Conservation (phyloP, 2,113 vertebrate species). For the Chionis minor region DNA sequence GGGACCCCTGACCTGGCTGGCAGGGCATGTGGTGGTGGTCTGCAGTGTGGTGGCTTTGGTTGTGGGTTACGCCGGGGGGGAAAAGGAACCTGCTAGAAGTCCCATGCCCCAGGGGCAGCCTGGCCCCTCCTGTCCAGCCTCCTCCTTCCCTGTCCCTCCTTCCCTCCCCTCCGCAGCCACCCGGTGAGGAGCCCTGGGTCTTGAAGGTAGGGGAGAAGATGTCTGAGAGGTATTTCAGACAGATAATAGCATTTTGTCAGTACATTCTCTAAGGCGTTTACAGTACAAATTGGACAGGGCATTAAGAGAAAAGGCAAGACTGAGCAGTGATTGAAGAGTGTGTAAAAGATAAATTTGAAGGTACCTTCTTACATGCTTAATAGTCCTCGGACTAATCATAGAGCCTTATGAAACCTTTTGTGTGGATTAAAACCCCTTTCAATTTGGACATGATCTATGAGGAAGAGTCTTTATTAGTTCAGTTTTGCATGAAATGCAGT, state of each 20-base stretch:
- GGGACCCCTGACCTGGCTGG: not conserved
- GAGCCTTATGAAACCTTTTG: not conserved
- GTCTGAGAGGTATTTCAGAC: not conserved
- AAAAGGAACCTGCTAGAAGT: not conserved
- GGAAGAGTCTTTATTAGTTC: not conserved
- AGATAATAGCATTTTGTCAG: not conserved
- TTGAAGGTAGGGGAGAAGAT: not conserved
- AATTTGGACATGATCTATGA: not conserved
- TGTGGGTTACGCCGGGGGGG: not conserved
- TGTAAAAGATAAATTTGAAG: not conserved
- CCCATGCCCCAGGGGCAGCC: no score
- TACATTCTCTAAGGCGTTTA: not conserved
- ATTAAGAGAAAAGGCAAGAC: not conserved
- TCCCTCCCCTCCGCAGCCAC: not conserved
- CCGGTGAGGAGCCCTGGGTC: not conserved
- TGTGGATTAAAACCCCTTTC: slow-evolving; percentile 4
- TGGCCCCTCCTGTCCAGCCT: not conserved
- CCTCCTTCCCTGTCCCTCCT: not conserved
- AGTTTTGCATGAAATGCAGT: slow-evolving; percentile 4
- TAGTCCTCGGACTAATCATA: not conserved
- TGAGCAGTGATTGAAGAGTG: not conserved
- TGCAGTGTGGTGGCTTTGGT: fast-evolving
- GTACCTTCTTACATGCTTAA: not conserved
- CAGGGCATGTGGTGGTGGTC: not conserved
- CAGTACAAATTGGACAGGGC: not conserved